These are phyloP conservation scores for Troides aeacus DNA, from an alignment of 2,888 invertebrate species.

Conservation along the genomic window DNA sequence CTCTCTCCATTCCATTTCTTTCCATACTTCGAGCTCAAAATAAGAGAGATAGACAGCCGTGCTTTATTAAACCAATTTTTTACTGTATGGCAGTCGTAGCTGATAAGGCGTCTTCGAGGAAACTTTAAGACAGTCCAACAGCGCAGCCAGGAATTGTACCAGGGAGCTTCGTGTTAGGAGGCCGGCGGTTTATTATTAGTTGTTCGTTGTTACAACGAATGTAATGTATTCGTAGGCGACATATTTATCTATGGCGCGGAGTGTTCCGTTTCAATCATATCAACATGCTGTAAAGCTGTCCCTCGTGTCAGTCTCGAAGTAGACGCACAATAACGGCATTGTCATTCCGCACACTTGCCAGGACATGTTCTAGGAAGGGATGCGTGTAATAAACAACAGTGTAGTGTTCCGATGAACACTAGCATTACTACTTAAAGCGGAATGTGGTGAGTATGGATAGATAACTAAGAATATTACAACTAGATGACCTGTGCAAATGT, in stretches of 20 bases:
- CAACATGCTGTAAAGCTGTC: constrained; percentile 39
- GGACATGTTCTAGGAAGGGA: constrained; percentile 32
- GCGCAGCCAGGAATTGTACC: too few relatives aligned
- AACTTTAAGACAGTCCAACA: too few relatives aligned
- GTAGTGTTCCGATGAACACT: constrained; percentile 20
- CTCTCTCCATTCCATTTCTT: too few relatives aligned
- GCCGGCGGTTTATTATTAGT: too few relatives aligned
- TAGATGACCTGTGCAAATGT: too few relatives aligned
- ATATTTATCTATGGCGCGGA: constrained; percentile 18
- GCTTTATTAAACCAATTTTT: too few relatives aligned
- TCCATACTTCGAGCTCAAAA: too few relatives aligned
- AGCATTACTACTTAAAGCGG: background rate
- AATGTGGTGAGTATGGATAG: constrained; percentile 6
- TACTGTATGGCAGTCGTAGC: too few relatives aligned
- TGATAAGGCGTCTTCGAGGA: too few relatives aligned
- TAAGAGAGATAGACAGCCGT: too few relatives aligned
- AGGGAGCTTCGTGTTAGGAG: too few relatives aligned
- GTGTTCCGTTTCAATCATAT: constrained; percentile 33
- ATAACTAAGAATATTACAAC: too few relatives aligned
- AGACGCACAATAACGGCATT: constrained; percentile 37
- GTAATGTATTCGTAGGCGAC: constrained; percentile 17
- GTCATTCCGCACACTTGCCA: constrained; percentile 29
- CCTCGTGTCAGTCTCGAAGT: constrained; percentile 31
- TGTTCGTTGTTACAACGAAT: constrained; percentile 3
- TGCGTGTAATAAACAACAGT: constrained; percentile 30